Percentiles rank a stretch among this genome's conserved stretches.
These are phyloP conservation scores for Oscheius onirici DNA, from an alignment of 2,888 invertebrate genomes.

Conservation along the genomic window DNA sequence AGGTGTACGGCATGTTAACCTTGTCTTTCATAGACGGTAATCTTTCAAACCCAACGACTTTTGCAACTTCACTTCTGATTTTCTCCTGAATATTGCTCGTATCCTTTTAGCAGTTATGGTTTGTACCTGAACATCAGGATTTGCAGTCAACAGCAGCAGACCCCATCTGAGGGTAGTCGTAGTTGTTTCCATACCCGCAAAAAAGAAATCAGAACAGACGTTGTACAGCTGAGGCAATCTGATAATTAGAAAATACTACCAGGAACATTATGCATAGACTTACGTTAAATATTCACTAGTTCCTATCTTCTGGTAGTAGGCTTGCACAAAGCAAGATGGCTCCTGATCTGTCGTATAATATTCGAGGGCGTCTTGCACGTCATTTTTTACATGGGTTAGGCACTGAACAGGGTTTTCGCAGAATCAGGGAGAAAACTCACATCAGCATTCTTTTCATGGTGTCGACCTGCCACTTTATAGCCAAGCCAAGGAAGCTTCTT, in stretches of 20 bases:
- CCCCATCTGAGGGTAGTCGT: constrained; percentile 53
- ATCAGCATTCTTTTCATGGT: background rate
- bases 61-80: constrained; percentile 44
- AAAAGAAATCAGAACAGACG: constrained; percentile 48
- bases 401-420: background rate
- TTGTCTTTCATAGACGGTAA: constrained; percentile 44
- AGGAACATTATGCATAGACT: background rate
- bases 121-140: constrained; percentile 50
- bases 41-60: constrained; percentile 41
- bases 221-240: constrained; percentile 24
- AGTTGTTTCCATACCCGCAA: constrained; percentile 63
- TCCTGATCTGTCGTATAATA: constrained; percentile 12
- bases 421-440: background rate
- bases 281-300: constrained; percentile 24
- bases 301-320: constrained; percentile 22
- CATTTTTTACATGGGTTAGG: background rate
- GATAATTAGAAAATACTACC: background rate
- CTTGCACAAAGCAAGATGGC: constrained; percentile 22
- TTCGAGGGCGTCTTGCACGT: constrained; percentile 7
- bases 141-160: constrained; percentile 45
- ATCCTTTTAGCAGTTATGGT: background rate
- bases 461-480: background rate
- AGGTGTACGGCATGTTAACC: constrained; percentile 40
- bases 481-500: constrained; percentile 13
- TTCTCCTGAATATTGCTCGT: constrained; percentile 33